These are phyloP conservation scores for Phaonia tiefii DNA, from an alignment of 2,888 invertebrate species.

Conservation along the genomic window DNA sequence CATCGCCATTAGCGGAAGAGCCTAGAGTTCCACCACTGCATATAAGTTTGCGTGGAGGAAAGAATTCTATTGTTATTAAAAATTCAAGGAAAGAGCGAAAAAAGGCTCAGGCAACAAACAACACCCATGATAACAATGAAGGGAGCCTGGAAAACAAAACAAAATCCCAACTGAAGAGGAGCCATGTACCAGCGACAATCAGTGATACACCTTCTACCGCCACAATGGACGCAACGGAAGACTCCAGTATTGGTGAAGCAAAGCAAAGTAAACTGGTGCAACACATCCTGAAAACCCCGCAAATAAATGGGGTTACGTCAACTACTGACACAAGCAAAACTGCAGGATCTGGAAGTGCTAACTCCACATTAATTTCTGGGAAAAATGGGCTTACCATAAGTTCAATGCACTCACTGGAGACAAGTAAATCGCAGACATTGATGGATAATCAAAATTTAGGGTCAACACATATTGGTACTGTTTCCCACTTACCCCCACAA, in stretches of 20 bases:
- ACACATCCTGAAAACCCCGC: slow-evolving; percentile 62
- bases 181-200: slow-evolving; percentile 61
- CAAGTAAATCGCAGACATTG: slow-evolving; percentile 57
- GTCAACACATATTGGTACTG: slow-evolving; percentile 87
- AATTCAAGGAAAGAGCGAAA: slow-evolving; percentile 87
- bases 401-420: slow-evolving; percentile 60
- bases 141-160: slow-evolving; percentile 73
- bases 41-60: slow-evolving; percentile 87
- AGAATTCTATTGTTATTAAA: slow-evolving; percentile 92
- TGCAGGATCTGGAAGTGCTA: slow-evolving; percentile 12
- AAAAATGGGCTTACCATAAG: slow-evolving; percentile 77
- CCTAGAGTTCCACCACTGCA: slow-evolving; percentile 93
- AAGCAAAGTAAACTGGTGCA: slow-evolving; percentile 72
- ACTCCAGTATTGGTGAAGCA: slow-evolving; percentile 59
- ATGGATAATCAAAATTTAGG: slow-evolving; percentile 77
- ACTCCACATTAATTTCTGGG: slow-evolving; percentile 71
- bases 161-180: slow-evolving; percentile 71
- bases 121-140: slow-evolving; percentile 79
- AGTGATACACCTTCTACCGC: slow-evolving; percentile 19
- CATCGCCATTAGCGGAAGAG: slow-evolving; percentile 82
- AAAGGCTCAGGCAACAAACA: slow-evolving; percentile 79
- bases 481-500: slow-evolving; percentile 78
- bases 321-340: slow-evolving; percentile 43
- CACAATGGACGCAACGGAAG: not conserved
- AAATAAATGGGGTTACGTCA: slow-evolving; percentile 55